Conservation (phyloP, 2,113 vertebrate genomes). For the Ctenomys sociabilis region DNA sequence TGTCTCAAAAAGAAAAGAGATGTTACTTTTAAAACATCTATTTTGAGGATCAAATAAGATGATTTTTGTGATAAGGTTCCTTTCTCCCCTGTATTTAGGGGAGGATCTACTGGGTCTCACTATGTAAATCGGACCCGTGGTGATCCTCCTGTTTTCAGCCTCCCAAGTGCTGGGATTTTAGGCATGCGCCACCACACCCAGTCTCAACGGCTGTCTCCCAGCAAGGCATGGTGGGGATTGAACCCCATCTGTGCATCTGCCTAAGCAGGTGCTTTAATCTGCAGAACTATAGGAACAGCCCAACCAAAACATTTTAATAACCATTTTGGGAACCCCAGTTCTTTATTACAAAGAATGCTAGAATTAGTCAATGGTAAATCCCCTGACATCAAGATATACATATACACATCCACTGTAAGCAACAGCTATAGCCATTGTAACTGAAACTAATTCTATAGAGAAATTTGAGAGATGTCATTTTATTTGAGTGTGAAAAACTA, state of each 20-base stretch:
- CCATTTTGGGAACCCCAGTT: constrained; percentile 15
- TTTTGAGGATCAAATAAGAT: constrained; percentile 29
- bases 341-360: neutral
- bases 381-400: neutral
- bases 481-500: neutral
- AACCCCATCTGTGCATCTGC: too few species aligned
- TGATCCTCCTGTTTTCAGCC: too few species aligned
- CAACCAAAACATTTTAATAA: constrained; percentile 36
- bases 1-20: neutral
- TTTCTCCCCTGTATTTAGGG: too few species aligned
- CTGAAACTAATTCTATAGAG: neutral
- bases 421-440: neutral
- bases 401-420: neutral
- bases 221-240: too few species aligned
- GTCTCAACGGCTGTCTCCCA: too few species aligned
- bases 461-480: constrained; percentile 29
- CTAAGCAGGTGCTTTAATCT: too few species aligned
- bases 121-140: too few species aligned
- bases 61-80: neutral
- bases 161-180: too few species aligned
- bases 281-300: too few species aligned
- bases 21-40: neutral
- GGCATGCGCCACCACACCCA: too few species aligned
- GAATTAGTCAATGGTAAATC: neutral
- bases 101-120: too few species aligned